phyloP scores from a whole-genome alignment of 2,797 vertebrate genomes.

The Anas flavirostris region DNA sequence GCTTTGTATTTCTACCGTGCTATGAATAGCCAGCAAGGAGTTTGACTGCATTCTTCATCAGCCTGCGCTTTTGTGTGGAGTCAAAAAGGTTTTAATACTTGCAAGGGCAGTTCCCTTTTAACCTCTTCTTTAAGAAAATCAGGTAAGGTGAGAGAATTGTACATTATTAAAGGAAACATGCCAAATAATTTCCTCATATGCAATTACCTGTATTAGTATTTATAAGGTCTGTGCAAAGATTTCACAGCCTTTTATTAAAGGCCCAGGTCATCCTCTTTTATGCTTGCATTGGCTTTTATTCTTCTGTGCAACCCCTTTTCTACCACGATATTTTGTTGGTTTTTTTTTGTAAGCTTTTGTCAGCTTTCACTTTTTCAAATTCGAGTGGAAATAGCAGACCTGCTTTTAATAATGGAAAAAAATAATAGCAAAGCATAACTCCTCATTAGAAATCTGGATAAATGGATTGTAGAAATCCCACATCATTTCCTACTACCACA shows the following conservation, averaged over 20 bases:
- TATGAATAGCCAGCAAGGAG: background rate
- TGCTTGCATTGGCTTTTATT: background rate
- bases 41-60: background rate
- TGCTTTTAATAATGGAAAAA: background rate
- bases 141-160: background rate
- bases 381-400: background rate
- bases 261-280: background rate
- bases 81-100: background rate
- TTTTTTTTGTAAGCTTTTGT: background rate
- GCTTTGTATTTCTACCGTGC: background rate
- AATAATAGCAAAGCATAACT: background rate
- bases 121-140: background rate
- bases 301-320: background rate
- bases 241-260: background rate
- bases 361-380: background rate
- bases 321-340: background rate
- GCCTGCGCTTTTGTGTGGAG: background rate
- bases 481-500: background rate
- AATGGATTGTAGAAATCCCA: background rate
- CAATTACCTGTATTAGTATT: background rate
- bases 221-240: background rate
- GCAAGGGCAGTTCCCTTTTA: background rate
- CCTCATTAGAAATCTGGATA: background rate
- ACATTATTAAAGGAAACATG: background rate
- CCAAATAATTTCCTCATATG: background rate